Percentiles rank a stretch among this genome's conserved stretches.
These are phyloP conservation scores for Drepanosiphum platanoidis DNA, from an alignment of 2,888 invertebrate species.

Conservation along the genomic window DNA sequence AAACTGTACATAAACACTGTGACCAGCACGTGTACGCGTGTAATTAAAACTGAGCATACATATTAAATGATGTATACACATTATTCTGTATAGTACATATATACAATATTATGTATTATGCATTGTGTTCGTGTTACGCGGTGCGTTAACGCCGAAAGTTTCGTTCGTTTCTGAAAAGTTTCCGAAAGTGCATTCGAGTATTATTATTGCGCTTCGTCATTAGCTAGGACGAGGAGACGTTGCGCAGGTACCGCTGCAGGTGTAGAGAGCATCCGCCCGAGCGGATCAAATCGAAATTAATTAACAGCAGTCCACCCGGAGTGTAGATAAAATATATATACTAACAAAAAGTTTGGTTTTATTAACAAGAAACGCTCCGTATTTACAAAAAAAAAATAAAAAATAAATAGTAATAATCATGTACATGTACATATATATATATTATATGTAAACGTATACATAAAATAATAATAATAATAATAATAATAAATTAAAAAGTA, in stretches of 20 bases:
- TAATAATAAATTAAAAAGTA: slow-evolving; percentile 10
- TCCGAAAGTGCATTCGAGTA: neutral
- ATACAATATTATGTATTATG: too few species aligned
- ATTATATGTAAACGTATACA: neutral
- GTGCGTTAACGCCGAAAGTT: neutral
- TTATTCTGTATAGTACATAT: too few species aligned
- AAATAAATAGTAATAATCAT: neutral
- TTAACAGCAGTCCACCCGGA: neutral
- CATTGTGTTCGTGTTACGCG: too few species aligned
- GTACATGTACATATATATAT: slow-evolving; percentile 1
- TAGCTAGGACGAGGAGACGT: neutral
- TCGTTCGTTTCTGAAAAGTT: neutral
- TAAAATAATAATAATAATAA: too few species aligned
- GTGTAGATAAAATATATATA: too few species aligned
- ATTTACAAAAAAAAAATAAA: neutral
- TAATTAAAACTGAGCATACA: too few species aligned
- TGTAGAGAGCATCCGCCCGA: neutral
- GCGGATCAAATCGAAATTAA: neutral
- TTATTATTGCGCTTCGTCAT: neutral
- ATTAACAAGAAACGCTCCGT: slow-evolving; percentile 15
- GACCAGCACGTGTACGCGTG: too few species aligned
- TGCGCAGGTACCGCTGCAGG: neutral
- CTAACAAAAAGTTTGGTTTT: slow-evolving; percentile 30
- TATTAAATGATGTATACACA: too few species aligned
- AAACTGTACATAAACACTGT: too few species aligned